These are phyloP conservation scores for Euphysa ruthae DNA, from an alignment of 30 jellyfish, hydroid and myxozoan genomes.

Conservation along the genomic window DNA sequence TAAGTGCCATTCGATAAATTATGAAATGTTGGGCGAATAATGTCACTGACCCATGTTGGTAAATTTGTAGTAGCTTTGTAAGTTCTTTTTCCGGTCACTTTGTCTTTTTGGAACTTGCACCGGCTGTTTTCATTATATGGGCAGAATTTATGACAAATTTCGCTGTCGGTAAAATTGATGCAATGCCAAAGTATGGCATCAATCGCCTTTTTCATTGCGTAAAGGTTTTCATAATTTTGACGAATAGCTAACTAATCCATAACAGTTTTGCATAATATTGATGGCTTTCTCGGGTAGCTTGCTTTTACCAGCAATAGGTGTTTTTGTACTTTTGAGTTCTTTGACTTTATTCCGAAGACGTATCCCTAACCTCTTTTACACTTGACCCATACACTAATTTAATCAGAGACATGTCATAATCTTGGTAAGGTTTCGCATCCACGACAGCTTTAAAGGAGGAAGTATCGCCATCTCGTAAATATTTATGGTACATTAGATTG, in stretches of 20 bases:
- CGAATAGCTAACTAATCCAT: slow-evolving; percentile 45
- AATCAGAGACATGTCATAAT: neutral
- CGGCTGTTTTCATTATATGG: slow-evolving; percentile 15
- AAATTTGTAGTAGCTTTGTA: neutral
- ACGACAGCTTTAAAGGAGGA: slow-evolving; percentile 19
- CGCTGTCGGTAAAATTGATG: slow-evolving; percentile 7
- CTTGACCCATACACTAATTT: slow-evolving; percentile 36
- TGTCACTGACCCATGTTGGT: slow-evolving; percentile 13
- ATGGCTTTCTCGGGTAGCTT: slow-evolving; percentile 21
- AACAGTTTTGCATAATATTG: slow-evolving; percentile 4
- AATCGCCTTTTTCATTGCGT: slow-evolving; percentile 38
- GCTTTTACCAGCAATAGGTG: slow-evolving; percentile 24
- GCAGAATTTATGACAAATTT: slow-evolving; percentile 25
- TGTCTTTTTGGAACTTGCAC: slow-evolving; percentile 30
- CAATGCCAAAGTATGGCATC: slow-evolving; percentile 28
- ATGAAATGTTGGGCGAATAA: slow-evolving; percentile 21
- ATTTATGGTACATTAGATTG: slow-evolving; percentile 9
- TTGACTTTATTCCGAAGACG: slow-evolving; percentile 8
- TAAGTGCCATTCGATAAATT: slow-evolving; percentile 18
- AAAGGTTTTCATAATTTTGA: slow-evolving; percentile 14
- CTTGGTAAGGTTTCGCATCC: slow-evolving; percentile 13
- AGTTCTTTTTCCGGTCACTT: too few relatives aligned
- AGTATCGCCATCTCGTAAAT: slow-evolving; percentile 26
- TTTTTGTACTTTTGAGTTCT: neutral
- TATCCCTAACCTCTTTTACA: slow-evolving; percentile 26